These are phyloP conservation scores for Pipistrellus nathusii DNA, from an alignment of 2,797 vertebrate species.

Conservation along the genomic window DNA sequence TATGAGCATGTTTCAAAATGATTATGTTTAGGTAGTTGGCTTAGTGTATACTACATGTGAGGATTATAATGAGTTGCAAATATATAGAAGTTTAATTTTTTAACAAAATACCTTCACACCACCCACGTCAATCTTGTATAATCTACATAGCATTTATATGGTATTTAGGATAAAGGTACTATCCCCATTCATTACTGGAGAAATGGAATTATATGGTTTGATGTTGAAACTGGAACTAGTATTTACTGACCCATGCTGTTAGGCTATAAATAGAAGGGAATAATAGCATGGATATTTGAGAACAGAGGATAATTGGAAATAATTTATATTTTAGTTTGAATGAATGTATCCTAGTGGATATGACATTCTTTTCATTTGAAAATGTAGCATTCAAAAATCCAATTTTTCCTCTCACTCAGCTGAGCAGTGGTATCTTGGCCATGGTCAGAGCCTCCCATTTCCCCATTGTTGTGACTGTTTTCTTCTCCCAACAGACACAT, in stretches of 20 bases:
- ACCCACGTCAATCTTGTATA: neutral
- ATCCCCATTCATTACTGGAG: neutral
- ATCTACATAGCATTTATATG: neutral
- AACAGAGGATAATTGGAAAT: neutral
- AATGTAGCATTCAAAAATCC: neutral
- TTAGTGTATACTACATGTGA: neutral
- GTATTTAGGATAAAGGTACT: neutral
- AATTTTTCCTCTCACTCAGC: neutral
- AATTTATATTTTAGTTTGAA: conserved; percentile 10
- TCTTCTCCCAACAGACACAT: neutral
- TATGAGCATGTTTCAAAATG: neutral
- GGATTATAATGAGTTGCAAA: neutral
- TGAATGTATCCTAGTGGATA: neutral
- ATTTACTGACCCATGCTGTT: neutral
- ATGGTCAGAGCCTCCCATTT: neutral
- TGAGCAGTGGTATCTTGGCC: neutral
- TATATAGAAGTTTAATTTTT: neutral
- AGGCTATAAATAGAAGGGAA: neutral
- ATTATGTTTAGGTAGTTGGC: neutral
- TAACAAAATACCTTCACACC: neutral
- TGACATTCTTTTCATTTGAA: neutral
- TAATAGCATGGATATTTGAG: neutral
- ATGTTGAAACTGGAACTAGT: neutral
- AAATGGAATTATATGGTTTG: conserved; percentile 15
- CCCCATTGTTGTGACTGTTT: neutral